These are phyloP conservation scores for Phenganax stokvisi DNA, from an alignment of 92 coral and sea anemone species.

Conservation along the genomic window DNA sequence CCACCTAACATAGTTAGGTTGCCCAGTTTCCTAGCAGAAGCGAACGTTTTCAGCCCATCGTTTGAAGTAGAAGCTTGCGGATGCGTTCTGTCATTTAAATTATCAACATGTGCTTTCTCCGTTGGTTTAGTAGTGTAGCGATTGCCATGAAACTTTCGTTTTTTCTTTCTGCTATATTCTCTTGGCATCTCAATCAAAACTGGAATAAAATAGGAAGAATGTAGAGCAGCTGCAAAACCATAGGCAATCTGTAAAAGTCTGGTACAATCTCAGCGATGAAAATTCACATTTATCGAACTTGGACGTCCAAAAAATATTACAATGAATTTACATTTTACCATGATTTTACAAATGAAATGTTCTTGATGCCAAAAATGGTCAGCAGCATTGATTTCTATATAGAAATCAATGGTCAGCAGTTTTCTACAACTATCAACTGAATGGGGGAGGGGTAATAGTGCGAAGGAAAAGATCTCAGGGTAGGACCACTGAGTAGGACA, in stretches of 20 bases:
- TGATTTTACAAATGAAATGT: not conserved
- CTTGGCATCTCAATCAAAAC: slow-evolving; percentile 6
- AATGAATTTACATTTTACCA: too few relatives aligned
- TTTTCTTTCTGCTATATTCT: not conserved
- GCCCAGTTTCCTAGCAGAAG: not conserved
- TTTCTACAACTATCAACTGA: not conserved
- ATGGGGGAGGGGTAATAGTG: not conserved
- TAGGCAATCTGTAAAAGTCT: not conserved
- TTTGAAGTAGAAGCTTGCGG: not conserved
- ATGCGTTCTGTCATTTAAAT: not conserved
- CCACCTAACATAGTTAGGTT: not conserved
- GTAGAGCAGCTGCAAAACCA: not conserved
- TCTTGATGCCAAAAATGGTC: slow-evolving; percentile 11
- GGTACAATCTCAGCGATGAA: not conserved
- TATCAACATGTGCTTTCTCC: slow-evolving; percentile 10
- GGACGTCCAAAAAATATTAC: not conserved
- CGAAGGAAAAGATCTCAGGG: not conserved
- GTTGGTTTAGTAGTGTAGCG: not conserved
- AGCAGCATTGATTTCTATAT: too few relatives aligned
- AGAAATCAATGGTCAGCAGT: slow-evolving; percentile 14
- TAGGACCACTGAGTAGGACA: not conserved
- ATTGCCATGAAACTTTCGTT: slow-evolving; percentile 10
- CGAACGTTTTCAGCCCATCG: not conserved
- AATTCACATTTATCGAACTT: not conserved
- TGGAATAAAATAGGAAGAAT: not conserved